Percentiles rank a stretch among this genome's conserved stretches.
Evolutionary conservation across 2,888 invertebrate species (phyloP).

Genomic region (Stictocephala bisonia): DNA sequence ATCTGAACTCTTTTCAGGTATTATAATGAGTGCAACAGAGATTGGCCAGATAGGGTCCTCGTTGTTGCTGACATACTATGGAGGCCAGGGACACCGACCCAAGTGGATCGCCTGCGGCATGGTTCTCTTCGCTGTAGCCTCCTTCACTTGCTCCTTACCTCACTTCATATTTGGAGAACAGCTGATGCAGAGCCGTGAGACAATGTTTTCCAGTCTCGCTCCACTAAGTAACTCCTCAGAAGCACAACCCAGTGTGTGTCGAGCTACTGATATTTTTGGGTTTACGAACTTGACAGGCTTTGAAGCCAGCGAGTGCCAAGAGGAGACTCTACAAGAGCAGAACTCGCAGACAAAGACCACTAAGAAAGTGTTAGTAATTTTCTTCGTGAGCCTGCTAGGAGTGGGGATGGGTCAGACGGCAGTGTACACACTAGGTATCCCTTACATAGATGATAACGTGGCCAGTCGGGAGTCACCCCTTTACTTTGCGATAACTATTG

Average conservation of each 20-base stretch:
- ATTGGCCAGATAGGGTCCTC: slow-evolving; percentile 94
- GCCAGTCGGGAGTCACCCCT: slow-evolving; percentile 91
- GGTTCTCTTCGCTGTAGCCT: slow-evolving; percentile 87
- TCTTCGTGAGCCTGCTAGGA: slow-evolving; percentile 87
- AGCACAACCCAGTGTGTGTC: slow-evolving; percentile 53
- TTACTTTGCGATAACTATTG: slow-evolving; percentile 94
- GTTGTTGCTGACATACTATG: slow-evolving; percentile 87
- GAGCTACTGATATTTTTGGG: slow-evolving; percentile 25
- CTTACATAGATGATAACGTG: slow-evolving; percentile 94
- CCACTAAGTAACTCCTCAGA: slow-evolving; percentile 37
- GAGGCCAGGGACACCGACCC: slow-evolving; percentile 91
- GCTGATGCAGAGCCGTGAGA: slow-evolving; percentile 69
- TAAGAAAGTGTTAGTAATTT: slow-evolving; percentile 85
- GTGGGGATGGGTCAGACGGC: slow-evolving; percentile 95
- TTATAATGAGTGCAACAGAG: slow-evolving; percentile 90
- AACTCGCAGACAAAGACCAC: slow-evolving; percentile 80
- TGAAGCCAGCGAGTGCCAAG: slow-evolving; percentile 67
- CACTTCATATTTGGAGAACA: slow-evolving; percentile 87
- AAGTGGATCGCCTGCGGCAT: slow-evolving; percentile 93
- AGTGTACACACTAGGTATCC: slow-evolving; percentile 91
- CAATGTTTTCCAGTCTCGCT: slow-evolving; percentile 49
- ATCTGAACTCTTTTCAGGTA: too few species aligned
- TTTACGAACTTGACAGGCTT: not conserved
- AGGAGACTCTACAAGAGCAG: slow-evolving; percentile 72
- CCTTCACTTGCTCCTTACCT: slow-evolving; percentile 87